Conservation (phyloP, 2,888 invertebrate genomes). For the Nymphalis urticae region DNA sequence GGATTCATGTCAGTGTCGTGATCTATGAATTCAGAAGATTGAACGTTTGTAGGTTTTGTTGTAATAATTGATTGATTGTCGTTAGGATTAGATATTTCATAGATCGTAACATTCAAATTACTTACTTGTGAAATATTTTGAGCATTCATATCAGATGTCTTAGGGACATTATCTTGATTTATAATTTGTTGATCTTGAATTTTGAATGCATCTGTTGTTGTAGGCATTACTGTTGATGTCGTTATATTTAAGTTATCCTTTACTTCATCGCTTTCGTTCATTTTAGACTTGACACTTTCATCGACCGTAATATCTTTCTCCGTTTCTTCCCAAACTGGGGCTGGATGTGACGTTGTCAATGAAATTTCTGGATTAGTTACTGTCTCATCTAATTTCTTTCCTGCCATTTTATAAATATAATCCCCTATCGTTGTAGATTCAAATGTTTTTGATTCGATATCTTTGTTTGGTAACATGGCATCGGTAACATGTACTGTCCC, state of each 20-base stretch:
- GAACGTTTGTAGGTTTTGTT: slow-evolving; percentile 52
- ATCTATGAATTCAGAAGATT: slow-evolving; percentile 65
- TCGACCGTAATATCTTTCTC: slow-evolving; percentile 29
- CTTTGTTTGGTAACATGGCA: slow-evolving; percentile 31
- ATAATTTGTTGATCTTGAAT: slow-evolving; percentile 17
- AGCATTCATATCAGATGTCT: slow-evolving; percentile 17
- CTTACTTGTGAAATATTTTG: slow-evolving; percentile 56
- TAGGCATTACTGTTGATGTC: slow-evolving; percentile 37
- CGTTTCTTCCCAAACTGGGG: slow-evolving; percentile 70
- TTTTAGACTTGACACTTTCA: slow-evolving; percentile 20
- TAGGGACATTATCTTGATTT: slow-evolving; percentile 26
- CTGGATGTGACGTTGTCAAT: slow-evolving; percentile 48
- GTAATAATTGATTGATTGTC: slow-evolving; percentile 51
- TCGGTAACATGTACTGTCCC: slow-evolving; percentile 33
- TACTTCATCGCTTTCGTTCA: slow-evolving; percentile 31
- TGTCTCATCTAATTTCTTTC: slow-evolving; percentile 42
- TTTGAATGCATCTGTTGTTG: slow-evolving; percentile 31
- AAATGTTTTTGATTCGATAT: slow-evolving; percentile 34
- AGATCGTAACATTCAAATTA: slow-evolving; percentile 72
- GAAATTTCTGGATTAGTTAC: slow-evolving; percentile 21
- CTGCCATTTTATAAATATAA: slow-evolving; percentile 65
- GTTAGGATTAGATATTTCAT: slow-evolving; percentile 66
- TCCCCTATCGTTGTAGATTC: slow-evolving; percentile 66
- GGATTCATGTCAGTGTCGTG: slow-evolving; percentile 84
- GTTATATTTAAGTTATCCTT: slow-evolving; percentile 35